Conservation (phyloP, 2,888 invertebrate genomes). For the Idaea dimidiata region DNA sequence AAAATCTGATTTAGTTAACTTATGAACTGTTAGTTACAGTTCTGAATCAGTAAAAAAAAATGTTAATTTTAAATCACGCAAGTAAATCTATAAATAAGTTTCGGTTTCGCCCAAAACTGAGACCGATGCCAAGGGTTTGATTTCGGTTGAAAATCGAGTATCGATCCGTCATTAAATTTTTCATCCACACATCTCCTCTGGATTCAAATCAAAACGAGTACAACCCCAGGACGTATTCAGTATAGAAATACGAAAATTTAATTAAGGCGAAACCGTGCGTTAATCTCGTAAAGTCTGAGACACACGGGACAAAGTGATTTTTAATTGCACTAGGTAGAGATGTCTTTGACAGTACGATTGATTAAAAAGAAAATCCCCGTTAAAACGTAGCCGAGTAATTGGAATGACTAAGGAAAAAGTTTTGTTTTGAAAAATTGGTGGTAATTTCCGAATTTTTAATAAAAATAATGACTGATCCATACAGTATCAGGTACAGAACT, state of each 20-base stretch:
- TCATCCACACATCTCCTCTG: too few relatives aligned
- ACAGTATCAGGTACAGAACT: too few relatives aligned
- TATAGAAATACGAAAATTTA: slow-evolving; percentile 49
- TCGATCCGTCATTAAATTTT: too few relatives aligned
- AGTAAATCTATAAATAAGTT: too few relatives aligned
- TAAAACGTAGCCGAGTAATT: neutral
- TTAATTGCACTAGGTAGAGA: slow-evolving; percentile 64
- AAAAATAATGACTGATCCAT: too few relatives aligned
- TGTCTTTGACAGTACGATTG: slow-evolving; percentile 67
- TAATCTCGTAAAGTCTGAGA: slow-evolving; percentile 48
- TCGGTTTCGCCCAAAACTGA: too few relatives aligned
- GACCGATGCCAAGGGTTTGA: too few relatives aligned
- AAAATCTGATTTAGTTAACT: too few relatives aligned
- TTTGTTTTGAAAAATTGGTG: neutral
- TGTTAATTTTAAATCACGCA: too few relatives aligned
- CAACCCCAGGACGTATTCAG: slow-evolving; percentile 12
- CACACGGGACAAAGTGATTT: slow-evolving; percentile 71
- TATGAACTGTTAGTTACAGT: too few relatives aligned
- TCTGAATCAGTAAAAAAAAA: too few relatives aligned
- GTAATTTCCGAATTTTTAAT: neutral
- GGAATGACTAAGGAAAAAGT: neutral
- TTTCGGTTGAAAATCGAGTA: too few relatives aligned
- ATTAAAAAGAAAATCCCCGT: slow-evolving; percentile 52
- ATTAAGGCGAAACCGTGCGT: slow-evolving; percentile 63
- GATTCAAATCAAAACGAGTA: neutral